Evolutionary conservation across 2,113 vertebrate genomes (phyloP).

Genomic region (Naja naja): DNA sequence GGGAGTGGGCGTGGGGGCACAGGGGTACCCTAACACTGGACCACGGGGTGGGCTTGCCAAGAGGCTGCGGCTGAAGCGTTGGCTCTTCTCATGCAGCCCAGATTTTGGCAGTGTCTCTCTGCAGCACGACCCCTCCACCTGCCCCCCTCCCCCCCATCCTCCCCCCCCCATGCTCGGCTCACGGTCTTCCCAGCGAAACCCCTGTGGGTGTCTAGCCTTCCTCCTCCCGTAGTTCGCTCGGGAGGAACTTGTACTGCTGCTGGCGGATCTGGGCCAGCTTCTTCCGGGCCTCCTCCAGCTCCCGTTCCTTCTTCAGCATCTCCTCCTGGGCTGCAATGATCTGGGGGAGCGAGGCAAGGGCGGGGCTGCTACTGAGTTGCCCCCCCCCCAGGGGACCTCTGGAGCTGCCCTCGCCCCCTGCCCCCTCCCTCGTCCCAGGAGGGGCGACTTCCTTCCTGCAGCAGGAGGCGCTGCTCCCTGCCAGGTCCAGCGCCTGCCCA

Average conservation of each 20-base stretch:
- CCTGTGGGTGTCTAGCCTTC: conserved; percentile 74
- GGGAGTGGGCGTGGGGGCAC: conserved; percentile 37
- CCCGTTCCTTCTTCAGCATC: conserved; percentile 96
- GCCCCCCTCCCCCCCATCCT: conserved; percentile 32
- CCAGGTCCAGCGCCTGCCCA: neutral
- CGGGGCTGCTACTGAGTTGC: too few species aligned
- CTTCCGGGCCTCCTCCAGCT: conserved; percentile 95
- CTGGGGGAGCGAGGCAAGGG: conserved; percentile 62
- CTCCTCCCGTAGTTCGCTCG: conserved; percentile 92
- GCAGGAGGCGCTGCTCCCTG: neutral
- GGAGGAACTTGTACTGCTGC: conserved; percentile 98
- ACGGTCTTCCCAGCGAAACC: conserved; percentile 35
- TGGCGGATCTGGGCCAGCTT: conserved; percentile 98
- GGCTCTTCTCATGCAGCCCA: conserved; percentile 41
- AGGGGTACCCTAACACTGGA: conserved; percentile 64
- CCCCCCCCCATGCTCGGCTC: conserved; percentile 43
- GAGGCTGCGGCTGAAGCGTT: conserved; percentile 56
- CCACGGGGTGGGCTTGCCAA: conserved; percentile 56
- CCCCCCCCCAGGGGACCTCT: neutral
- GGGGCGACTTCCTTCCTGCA: neutral
- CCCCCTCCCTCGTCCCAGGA: neutral
- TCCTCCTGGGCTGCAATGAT: conserved; percentile 98
- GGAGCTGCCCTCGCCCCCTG: too few species aligned
- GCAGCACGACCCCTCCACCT: conserved; percentile 19
- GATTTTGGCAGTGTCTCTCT: conserved; percentile 44